phyloP scores from a whole-genome alignment of 2,888 invertebrate genomes.

The Pimpla rufipes region DNA sequence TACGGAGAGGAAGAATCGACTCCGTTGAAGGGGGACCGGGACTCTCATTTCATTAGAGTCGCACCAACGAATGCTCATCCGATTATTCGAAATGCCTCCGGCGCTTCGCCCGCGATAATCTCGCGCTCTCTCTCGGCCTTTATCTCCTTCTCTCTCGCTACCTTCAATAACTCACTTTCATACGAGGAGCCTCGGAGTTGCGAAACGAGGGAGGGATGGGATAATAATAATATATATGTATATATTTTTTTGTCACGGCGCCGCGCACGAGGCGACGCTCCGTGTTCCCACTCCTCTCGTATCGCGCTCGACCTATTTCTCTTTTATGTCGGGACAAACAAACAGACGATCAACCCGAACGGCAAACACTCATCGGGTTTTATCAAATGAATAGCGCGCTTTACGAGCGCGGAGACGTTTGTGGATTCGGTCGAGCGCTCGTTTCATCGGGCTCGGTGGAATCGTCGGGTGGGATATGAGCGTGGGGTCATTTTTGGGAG shows the following conservation, averaged over 20 bases:
- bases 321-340: slow-evolving; percentile 61
- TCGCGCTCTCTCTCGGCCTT: slow-evolving; percentile 41
- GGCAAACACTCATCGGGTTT: slow-evolving; percentile 45
- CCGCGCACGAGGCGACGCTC: slow-evolving; percentile 16
- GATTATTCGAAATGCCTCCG: slow-evolving; percentile 75
- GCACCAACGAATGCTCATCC: slow-evolving; percentile 76
- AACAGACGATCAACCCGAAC: slow-evolving; percentile 38
- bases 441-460: slow-evolving; percentile 15
- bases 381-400: slow-evolving; percentile 52
- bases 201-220: slow-evolving; percentile 2
- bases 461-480: neutral
- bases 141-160: slow-evolving; percentile 15
- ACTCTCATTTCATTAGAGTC: slow-evolving; percentile 77
- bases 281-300: slow-evolving; percentile 30
- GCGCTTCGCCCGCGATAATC: slow-evolving; percentile 46
- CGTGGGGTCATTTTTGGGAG: neutral
- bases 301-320: slow-evolving; percentile 55
- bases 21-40: slow-evolving; percentile 58
- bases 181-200: slow-evolving; percentile 46
- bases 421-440: neutral
- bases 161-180: slow-evolving; percentile 65
- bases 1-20: slow-evolving; percentile 49
- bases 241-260: slow-evolving; percentile 19
- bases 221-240: slow-evolving; percentile 17
- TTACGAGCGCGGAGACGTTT: slow-evolving; percentile 32